Percentiles rank a stretch among this genome's conserved stretches.
Evolutionary conservation across 2,797 vertebrate genomes (phyloP).

Genomic region (Anguilla pacifica): DNA sequence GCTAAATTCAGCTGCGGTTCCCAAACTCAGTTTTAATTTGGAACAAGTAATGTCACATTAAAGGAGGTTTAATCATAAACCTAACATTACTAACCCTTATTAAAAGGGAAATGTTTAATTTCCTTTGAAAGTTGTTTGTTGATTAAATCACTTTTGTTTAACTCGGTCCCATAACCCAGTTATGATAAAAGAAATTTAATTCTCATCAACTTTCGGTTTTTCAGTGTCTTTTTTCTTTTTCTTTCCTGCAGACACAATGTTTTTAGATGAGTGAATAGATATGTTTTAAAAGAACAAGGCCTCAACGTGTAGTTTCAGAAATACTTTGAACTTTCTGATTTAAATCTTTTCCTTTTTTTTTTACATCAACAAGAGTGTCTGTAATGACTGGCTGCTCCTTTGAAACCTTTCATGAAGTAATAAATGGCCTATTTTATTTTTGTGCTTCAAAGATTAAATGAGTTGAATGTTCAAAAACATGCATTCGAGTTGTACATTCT

Average conservation of each 20-base stretch:
- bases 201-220: neutral
- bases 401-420: neutral
- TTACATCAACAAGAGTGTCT: neutral
- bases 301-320: neutral
- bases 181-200: neutral
- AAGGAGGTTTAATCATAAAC: too few species aligned
- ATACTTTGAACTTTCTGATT: neutral
- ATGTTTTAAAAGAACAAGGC: neutral
- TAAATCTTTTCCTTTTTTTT: neutral
- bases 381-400: neutral
- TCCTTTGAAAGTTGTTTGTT: neutral
- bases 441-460: neutral
- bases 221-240: neutral
- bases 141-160: too few species aligned
- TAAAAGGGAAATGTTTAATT: neutral
- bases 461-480: neutral
- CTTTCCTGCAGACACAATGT: neutral
- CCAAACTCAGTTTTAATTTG: neutral
- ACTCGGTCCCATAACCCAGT: neutral
- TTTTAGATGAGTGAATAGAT: neutral
- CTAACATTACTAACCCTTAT: neutral
- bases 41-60: neutral
- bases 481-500: neutral
- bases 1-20: neutral
- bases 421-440: neutral